phyloP scores from a whole-genome alignment of 1,140 invertebrate species.

The Melipona quadrifasciata region DNA sequence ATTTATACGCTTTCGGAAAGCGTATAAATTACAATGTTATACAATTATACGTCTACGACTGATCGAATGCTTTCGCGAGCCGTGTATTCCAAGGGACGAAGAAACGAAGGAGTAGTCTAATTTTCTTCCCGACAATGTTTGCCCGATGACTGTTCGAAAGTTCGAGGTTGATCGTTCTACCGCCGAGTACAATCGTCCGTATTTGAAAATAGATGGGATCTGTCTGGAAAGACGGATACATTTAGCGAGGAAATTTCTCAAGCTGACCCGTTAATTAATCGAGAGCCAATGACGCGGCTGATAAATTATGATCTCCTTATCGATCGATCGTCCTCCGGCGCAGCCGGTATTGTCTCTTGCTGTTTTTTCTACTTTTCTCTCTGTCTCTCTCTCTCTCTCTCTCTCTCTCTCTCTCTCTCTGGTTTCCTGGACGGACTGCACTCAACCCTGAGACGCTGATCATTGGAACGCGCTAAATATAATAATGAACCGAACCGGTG shows the following conservation, averaged over 20 bases:
- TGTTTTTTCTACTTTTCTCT: neutral
- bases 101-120: neutral
- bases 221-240: neutral
- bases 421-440: neutral
- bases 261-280: conserved; percentile 38
- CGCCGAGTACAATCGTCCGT: neutral
- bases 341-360: neutral
- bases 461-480: conserved; percentile 28
- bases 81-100: neutral
- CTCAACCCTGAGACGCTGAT: conserved; percentile 39
- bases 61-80: neutral
- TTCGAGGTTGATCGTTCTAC: too few species aligned
- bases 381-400: neutral
- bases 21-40: too few species aligned
- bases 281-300: conserved; percentile 19
- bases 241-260: neutral
- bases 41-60: neutral
- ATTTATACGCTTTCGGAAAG: neutral
- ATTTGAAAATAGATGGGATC: neutral
- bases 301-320: conserved; percentile 44
- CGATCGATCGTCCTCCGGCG: neutral
- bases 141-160: neutral
- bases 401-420: neutral
- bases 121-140: neutral
- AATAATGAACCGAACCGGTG: conserved; percentile 43